phyloP scores from a whole-genome alignment of 2,797 vertebrate genomes.

The Neopelma chrysocephalum region DNA sequence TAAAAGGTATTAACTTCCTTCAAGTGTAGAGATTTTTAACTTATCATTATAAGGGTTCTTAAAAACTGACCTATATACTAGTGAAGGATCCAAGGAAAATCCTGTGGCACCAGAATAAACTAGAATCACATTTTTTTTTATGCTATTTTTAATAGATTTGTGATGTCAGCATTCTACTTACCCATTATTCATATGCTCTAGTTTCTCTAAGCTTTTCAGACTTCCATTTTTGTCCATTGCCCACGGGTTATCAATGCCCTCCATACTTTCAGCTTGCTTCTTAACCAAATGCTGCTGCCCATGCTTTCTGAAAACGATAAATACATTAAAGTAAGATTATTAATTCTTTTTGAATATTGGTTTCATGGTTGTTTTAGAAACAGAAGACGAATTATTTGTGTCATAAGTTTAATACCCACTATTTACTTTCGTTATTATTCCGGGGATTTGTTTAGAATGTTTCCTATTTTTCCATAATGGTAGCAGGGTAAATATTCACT shows the following conservation, averaged over 20 bases:
- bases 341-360: not conserved
- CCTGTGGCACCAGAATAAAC: not conserved
- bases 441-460: not conserved
- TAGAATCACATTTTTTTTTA: not conserved
- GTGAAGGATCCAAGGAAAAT: not conserved
- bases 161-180: not conserved
- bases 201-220: not conserved
- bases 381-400: not conserved
- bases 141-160: not conserved
- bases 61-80: not conserved
- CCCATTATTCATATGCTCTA: not conserved
- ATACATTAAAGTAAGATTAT: not conserved
- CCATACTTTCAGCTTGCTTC: not conserved
- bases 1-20: not conserved
- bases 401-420: not conserved
- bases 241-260: not conserved
- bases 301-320: slow-evolving; percentile 25
- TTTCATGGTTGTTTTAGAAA: not conserved
- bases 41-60: not conserved
- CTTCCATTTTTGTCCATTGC: not conserved
- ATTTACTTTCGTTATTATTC: not conserved
- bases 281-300: not conserved
- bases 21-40: not conserved
- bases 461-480: not conserved
- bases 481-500: not conserved